Percentiles rank a stretch among this genome's conserved stretches.
phyloP scores from a whole-genome alignment of 2,113 vertebrate genomes.

The Phalacrocorax pelagicus region DNA sequence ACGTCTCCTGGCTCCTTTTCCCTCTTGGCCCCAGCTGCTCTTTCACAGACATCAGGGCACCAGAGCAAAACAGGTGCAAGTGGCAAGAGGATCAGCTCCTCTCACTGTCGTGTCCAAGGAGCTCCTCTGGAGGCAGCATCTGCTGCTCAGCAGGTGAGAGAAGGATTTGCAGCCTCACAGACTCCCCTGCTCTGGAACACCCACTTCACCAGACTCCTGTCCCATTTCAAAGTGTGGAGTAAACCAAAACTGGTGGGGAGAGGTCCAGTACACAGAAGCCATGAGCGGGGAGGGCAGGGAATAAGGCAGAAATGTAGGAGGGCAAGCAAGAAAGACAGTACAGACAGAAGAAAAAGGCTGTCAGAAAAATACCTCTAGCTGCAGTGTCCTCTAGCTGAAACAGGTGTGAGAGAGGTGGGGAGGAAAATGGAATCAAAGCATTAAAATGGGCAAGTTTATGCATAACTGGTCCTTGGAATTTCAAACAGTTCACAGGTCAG shows the following conservation, averaged over 20 bases:
- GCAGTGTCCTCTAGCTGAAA: not conserved
- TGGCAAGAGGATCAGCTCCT: not conserved
- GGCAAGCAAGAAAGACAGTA: not conserved
- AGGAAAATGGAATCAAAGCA: not conserved
- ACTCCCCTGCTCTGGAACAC: not conserved
- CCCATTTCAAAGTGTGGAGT: not conserved
- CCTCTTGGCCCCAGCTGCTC: not conserved
- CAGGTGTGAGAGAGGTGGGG: not conserved
- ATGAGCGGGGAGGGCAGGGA: rapidly evolving
- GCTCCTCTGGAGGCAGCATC: not conserved
- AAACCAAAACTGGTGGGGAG: not conserved
- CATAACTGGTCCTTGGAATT: not conserved
- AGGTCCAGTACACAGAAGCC: not conserved
- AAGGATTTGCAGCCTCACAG: not conserved
- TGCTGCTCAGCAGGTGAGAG: not conserved
- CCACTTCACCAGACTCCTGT: not conserved
- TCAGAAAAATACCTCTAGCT: not conserved
- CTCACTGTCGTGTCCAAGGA: not conserved
- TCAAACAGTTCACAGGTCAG: not conserved
- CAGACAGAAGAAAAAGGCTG: not conserved
- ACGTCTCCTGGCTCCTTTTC: not conserved
- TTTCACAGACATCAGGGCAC: not conserved
- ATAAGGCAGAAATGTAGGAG: not conserved
- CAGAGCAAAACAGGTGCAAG: not conserved
- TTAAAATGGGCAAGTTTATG: not conserved